Conservation (phyloP, 1,140 invertebrate species). For the Stegodyphus dumicola region DNA sequence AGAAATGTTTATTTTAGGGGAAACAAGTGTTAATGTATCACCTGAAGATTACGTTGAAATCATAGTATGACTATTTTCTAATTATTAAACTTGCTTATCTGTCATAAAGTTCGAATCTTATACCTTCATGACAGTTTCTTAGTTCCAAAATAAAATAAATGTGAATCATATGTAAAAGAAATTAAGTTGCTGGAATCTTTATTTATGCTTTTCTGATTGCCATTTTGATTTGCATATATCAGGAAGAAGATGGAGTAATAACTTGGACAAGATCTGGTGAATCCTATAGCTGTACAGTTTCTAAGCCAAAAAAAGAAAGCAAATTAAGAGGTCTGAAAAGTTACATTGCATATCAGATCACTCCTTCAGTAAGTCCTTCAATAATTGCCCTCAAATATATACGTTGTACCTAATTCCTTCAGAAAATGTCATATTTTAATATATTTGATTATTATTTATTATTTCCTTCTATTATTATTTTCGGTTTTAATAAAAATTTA, state of each 20-base stretch:
- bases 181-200: neutral
- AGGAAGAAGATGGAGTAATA: conserved; percentile 57
- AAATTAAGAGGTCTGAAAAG: conserved; percentile 98
- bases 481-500: no score
- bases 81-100: no score
- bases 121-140: neutral
- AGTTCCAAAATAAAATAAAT: no score
- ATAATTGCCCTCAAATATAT: no score
- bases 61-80: conserved; percentile 6
- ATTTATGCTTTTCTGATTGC: no score
- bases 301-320: conserved; percentile 97
- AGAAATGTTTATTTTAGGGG: conserved; percentile 90
- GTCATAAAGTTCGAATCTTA: neutral
- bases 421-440: no score
- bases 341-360: conserved; percentile 96
- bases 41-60: conserved; percentile 63
- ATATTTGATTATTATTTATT: no score
- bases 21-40: conserved; percentile 70
- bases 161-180: neutral
- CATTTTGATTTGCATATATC: neutral
- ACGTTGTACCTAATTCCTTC: no score
- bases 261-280: conserved; percentile 60
- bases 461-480: no score
- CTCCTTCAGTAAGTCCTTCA: conserved; percentile 78
- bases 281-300: conserved; percentile 73